Percentiles rank a stretch among this genome's conserved stretches.
phyloP scores from a whole-genome alignment of 2,888 invertebrate species.

The Dryomyza anilis region DNA sequence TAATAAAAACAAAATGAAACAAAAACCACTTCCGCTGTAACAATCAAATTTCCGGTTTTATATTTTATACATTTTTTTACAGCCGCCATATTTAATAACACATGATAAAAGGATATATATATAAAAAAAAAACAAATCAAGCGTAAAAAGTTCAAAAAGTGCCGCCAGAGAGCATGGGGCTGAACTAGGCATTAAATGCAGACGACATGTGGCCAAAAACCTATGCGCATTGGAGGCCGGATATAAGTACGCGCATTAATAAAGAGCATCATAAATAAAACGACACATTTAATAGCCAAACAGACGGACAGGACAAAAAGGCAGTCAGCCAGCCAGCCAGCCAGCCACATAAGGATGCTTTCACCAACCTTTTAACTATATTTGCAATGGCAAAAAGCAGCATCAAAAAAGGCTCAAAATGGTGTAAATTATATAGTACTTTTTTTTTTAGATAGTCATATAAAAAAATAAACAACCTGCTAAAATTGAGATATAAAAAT shows the following conservation, averaged over 20 bases:
- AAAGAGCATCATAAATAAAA: slow-evolving; percentile 11
- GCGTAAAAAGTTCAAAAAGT: background rate
- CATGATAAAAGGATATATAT: too few relatives aligned
- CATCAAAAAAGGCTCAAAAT: too few relatives aligned
- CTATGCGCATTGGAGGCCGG: background rate
- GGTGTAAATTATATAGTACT: background rate
- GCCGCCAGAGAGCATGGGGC: too few relatives aligned
- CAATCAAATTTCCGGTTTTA: slow-evolving; percentile 17
- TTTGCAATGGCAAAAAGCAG: too few relatives aligned
- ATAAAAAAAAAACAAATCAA: background rate
- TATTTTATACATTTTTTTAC: background rate
- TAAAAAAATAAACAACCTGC: too few relatives aligned
- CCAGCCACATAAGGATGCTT: background rate
- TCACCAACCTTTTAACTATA: too few relatives aligned
- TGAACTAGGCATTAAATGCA: background rate
- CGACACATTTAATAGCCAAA: slow-evolving; percentile 12
- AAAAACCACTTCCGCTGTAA: slow-evolving; percentile 7
- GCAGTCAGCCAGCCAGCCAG: too few relatives aligned
- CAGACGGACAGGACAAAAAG: too few relatives aligned
- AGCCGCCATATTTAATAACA: slow-evolving; percentile 2
- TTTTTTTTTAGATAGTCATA: background rate
- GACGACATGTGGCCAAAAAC: background rate
- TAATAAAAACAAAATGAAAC: background rate
- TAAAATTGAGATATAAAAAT: too few relatives aligned
- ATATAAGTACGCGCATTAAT: too few relatives aligned